Evolutionary conservation across 1,140 invertebrate species (phyloP), one percentile per base, ranked within the genome.

Genomic region (Sarcophaga peregrina): DNA sequence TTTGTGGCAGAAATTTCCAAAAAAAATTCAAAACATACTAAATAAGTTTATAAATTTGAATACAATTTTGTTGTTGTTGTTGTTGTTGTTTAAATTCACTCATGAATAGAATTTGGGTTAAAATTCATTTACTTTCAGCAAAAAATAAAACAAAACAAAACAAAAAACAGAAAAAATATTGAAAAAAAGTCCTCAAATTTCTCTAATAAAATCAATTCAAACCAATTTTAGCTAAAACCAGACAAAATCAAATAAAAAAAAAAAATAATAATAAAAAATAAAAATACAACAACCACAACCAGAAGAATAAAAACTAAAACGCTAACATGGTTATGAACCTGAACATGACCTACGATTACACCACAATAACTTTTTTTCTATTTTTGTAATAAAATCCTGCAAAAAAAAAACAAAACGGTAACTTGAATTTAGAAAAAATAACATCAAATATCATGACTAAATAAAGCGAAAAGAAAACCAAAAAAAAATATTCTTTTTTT

Each of bases 131-230:
- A 68, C 25, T 68, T 68, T 68, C 7, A 20, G n/a, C 5, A 62
- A 8, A 68, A 68, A 68, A 37, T 37, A n/a, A n/a, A n/a, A n/a
- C n/a, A n/a, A n/a, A n/a, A n/a, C n/a, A n/a, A 68, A 68, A 82
- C 81, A 37, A 73, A 73, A 37, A 73, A 73, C 7, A 73, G 6
- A 7, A 7, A 46, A 76, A 5, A 17, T 8, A 8, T 76, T 76
- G 46, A 37, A 47, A 76, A 47, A 47, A 47, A 50, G 25, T 37
- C 25, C 74, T 15, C 45, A 20, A n/a, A 76, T 76, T 76, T 76
- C 20, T 68, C 62, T 68, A 68, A 68, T 68, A n/a, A 68, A 68
- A 68, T 68, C 62, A 68, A 68, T 68, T 76, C 73, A n/a, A 75
- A 45, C 46, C 13, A 75, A 75, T 75, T 75, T 17, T 17, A 75